phyloP scores from a whole-genome alignment of 2,888 invertebrate genomes.

The Epinotia brunnichana region DNA sequence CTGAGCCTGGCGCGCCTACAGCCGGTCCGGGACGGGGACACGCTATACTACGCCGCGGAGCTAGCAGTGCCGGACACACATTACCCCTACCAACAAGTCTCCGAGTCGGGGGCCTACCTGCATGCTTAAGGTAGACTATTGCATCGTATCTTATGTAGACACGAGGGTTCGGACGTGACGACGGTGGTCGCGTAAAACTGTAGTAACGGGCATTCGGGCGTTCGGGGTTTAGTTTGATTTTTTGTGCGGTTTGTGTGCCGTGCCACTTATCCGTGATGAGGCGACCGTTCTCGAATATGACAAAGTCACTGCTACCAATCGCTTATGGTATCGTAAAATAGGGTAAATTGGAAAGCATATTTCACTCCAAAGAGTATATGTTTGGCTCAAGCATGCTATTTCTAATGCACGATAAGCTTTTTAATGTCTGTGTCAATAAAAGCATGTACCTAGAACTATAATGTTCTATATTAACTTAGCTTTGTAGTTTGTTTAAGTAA shows the following conservation, averaged over 20 bases:
- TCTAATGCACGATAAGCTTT: no score
- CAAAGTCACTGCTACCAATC: background rate
- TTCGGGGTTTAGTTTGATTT: background rate
- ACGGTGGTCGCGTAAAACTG: background rate
- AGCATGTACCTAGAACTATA: background rate
- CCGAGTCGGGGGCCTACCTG: conserved; percentile 45
- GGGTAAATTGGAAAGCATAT: background rate
- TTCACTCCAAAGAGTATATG: background rate
- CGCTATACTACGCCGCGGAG: conserved; percentile 73
- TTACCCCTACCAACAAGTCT: conserved; percentile 49
- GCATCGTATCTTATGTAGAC: background rate
- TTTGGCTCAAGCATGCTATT: no score
- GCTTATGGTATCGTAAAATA: background rate
- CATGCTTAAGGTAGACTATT: conserved; percentile 1
- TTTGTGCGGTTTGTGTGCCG: no score
- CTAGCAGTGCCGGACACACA: conserved; percentile 50
- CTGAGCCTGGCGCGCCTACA: conserved; percentile 70
- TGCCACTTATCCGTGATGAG: no score
- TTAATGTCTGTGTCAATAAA: no score
- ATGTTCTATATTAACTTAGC: background rate
- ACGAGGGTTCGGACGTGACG: background rate
- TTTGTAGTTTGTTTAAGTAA: background rate
- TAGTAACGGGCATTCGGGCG: background rate
- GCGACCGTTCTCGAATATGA: no score
- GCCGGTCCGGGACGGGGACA: conserved; percentile 71